Base-by-base conservation (phyloP, 2,113 vertebrate species). In the Beaufortia kweichowensis region DNA sequence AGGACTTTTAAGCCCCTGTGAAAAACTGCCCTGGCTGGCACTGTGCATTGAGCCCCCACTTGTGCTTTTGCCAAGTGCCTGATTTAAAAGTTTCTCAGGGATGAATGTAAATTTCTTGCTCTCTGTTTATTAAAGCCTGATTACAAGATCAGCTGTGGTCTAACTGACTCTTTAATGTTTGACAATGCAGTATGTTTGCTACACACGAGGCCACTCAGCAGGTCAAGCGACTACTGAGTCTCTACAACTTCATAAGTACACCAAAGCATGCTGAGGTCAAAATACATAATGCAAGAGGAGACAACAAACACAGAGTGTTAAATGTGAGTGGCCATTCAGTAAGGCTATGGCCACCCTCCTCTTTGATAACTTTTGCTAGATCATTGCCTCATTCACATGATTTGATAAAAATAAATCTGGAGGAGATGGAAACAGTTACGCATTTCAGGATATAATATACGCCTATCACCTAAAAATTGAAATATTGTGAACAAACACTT, bases 31-130 rank as follows among this genome's bases (percentile, higher is more conserved):
- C 79, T 75, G 83, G 84, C 66, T 76, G 31, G 86, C 81, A 86
- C 81, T 29, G 55, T 60, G 46, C 83, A 72, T 77, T 82, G 28
- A 83, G 83, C 83, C 78, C 74, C 33, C 59, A 29, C 87, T 86
- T 88, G 86, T 88, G 84, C 86, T 86, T 90, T 82, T 81, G 85
- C 86, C 89, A 90, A 89, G 88, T 78, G 90, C 87, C 82, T 79
- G 73, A 23, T 63, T 78, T 88, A 84, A 85, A 82, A 88, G 88
- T 79, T 88, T 89, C 87, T 89, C 80, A 86, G 85, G 87, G 83
- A 87, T 87, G 86, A 79, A 86, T 87, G 79, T 68, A 79, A 84
- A 90, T 90, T 75, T 81, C 84, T 86, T 82, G 71, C 85, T 83
- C 78, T 81, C 85, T 73, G 79, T 82, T 84, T 82, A 74, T 82